phyloP scores from a whole-genome alignment of 2,888 invertebrate genomes.

The Pandemis cinnamomeana region DNA sequence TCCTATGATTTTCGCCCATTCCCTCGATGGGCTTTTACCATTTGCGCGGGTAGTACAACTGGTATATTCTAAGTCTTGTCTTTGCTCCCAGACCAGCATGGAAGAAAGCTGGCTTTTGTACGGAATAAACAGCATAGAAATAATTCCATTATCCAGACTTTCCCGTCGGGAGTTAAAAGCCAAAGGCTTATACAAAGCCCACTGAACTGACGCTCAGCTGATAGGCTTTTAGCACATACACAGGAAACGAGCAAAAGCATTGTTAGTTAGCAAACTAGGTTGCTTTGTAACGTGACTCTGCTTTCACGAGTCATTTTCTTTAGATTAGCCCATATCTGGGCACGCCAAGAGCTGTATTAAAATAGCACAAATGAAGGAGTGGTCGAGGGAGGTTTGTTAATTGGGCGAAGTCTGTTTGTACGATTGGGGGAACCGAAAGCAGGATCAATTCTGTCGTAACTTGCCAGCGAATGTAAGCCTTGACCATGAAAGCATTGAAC shows the following conservation, averaged over 20 bases:
- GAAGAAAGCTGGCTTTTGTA: too few relatives aligned
- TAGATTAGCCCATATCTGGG: not conserved
- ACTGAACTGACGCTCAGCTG: not conserved
- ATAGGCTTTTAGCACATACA: not conserved
- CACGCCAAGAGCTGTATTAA: not conserved
- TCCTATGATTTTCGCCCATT: too few relatives aligned
- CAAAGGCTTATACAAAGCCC: too few relatives aligned
- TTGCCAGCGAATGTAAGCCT: too few relatives aligned
- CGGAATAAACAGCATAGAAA: too few relatives aligned
- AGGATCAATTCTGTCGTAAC: not conserved
- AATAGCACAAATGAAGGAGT: not conserved
- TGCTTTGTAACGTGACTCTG: not conserved
- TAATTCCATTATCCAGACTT: too few relatives aligned
- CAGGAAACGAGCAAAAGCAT: not conserved
- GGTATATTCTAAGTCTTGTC: too few relatives aligned
- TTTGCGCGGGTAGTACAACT: too few relatives aligned
- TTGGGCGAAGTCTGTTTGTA: not conserved
- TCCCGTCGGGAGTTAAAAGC: too few relatives aligned
- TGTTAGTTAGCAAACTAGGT: not conserved
- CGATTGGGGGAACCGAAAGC: not conserved
- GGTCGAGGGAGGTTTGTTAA: not conserved
- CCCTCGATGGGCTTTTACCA: too few relatives aligned
- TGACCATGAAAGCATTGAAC: too few relatives aligned
- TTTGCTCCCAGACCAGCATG: too few relatives aligned
- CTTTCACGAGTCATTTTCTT: not conserved